phyloP scores from a whole-genome alignment of 1,140 invertebrate genomes.

The Cydia fagiglandana region DNA sequence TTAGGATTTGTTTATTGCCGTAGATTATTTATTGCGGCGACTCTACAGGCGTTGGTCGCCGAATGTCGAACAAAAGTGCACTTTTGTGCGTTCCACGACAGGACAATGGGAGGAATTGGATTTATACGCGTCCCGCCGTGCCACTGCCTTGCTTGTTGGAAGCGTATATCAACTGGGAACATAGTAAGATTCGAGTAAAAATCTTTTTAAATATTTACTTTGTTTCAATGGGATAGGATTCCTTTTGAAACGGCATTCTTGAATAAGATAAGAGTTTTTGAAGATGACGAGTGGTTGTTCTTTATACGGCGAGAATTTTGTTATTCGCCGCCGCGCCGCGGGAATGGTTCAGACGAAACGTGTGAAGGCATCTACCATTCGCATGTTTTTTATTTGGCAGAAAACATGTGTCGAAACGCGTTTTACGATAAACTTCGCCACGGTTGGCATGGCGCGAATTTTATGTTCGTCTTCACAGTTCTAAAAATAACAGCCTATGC shows the following conservation, averaged over 20 bases:
- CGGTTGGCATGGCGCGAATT: slow-evolving; percentile 21
- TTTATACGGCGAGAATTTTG: slow-evolving; percentile 25
- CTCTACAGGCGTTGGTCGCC: slow-evolving; percentile 5
- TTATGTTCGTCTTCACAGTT: slow-evolving; percentile 26
- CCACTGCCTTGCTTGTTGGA: slow-evolving; percentile 34
- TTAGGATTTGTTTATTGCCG: background rate
- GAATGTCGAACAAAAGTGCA: slow-evolving; percentile 44
- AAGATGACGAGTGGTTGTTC: background rate
- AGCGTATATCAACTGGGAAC: background rate
- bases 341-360: slow-evolving; percentile 26
- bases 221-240: background rate
- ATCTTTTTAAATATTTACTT: background rate
- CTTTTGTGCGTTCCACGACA: slow-evolving; percentile 49
- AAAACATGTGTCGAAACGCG: slow-evolving; percentile 31
- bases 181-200: background rate
- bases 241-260: too few relatives aligned
- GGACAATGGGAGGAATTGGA: slow-evolving; percentile 53
- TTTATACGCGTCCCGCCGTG: slow-evolving; percentile 55
- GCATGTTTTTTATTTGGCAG: slow-evolving; percentile 24
- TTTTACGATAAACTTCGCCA: slow-evolving; percentile 29
- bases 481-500: slow-evolving; percentile 18
- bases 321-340: slow-evolving; percentile 19
- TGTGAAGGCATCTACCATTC: slow-evolving; percentile 27
- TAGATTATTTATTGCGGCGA: background rate
- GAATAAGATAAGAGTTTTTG: background rate